Conservation (phyloP, 2,797 vertebrate genomes). For the Enteromius anoplus region DNA sequence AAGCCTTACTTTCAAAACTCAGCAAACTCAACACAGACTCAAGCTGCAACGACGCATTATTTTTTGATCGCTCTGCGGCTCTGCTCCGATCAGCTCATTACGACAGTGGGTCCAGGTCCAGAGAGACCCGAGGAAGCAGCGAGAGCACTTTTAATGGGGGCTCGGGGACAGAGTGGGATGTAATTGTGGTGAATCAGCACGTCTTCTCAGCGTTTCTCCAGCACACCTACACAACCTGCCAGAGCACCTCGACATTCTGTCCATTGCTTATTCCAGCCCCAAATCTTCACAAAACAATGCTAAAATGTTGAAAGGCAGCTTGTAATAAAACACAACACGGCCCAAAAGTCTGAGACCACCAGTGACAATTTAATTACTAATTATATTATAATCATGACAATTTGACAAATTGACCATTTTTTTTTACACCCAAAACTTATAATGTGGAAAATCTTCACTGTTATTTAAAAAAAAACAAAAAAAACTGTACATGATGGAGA, state of each 20-base stretch:
- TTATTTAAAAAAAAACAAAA: no score
- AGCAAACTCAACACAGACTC: constrained; percentile 26
- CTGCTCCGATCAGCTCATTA: constrained; percentile 42
- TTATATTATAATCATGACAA: not conserved
- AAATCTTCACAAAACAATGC: constrained; percentile 22
- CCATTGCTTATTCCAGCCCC: constrained; percentile 49
- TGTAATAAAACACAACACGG: not conserved
- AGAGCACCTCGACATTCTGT: constrained; percentile 59
- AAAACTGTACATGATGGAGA: not conserved
- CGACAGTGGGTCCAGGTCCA: constrained; percentile 64
- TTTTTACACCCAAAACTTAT: not conserved
- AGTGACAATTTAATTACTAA: not conserved
- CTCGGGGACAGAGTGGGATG: constrained; percentile 48
- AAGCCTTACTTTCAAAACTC: not conserved
- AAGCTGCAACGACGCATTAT: constrained; percentile 50
- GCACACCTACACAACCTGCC: constrained; percentile 51
- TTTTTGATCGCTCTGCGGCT: constrained; percentile 36
- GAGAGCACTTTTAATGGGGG: constrained; percentile 53
- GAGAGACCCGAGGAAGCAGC: constrained; percentile 70
- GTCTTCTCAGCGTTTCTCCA: constrained; percentile 40
- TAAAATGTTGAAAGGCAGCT: not conserved
- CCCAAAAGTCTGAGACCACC: not conserved
- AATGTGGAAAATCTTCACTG: not conserved
- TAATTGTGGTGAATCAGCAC: constrained; percentile 75
- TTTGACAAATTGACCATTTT: not conserved